Evolutionary conservation across 2,888 invertebrate genomes (phyloP).

Genomic region (Mythimna pallens): DNA sequence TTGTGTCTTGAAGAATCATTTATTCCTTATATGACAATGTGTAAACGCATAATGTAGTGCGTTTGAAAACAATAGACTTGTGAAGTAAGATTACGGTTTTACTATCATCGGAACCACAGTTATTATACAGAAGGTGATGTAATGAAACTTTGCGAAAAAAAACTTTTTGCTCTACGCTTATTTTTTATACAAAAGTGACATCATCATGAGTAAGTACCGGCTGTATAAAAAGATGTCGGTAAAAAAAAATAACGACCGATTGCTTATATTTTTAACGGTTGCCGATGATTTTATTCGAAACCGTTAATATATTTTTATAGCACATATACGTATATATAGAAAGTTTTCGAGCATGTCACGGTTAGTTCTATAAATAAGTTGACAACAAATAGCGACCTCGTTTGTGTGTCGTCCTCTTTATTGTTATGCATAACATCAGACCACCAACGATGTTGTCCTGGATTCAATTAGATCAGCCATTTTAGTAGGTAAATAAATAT

Average conservation of each 20-base stretch:
- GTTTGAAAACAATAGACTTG: conserved; percentile 51
- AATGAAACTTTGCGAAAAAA: conserved; percentile 21
- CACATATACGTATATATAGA: conserved; percentile 14
- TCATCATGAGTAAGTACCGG: conserved; percentile 46
- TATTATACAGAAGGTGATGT: conserved; percentile 44
- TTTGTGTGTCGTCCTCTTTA: conserved; percentile 30
- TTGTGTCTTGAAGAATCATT: conserved; percentile 43
- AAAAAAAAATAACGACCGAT: conserved; percentile 54
- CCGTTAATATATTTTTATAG: conserved; percentile 45
- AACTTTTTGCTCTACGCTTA: conserved; percentile 34
- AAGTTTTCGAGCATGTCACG: conserved; percentile 34
- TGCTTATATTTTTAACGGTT: conserved; percentile 59
- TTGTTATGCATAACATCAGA: conserved; percentile 29
- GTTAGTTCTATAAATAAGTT: conserved; percentile 49
- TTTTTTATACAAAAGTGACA: conserved; percentile 51
- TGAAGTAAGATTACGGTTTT: conserved; percentile 57
- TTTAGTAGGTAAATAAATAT: not conserved
- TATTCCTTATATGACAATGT: conserved; percentile 53
- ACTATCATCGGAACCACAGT: conserved; percentile 45
- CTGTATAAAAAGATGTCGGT: conserved; percentile 45
- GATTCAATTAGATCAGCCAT: not conserved
- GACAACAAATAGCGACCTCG: conserved; percentile 25
- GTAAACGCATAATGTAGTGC: conserved; percentile 43
- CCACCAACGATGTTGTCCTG: conserved; percentile 16
- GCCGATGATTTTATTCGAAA: conserved; percentile 39